Evolutionary conservation across 2,797 vertebrate genomes (phyloP), one percentile per base, ranked within the genome.

Genomic region (Clarias pachynema): DNA sequence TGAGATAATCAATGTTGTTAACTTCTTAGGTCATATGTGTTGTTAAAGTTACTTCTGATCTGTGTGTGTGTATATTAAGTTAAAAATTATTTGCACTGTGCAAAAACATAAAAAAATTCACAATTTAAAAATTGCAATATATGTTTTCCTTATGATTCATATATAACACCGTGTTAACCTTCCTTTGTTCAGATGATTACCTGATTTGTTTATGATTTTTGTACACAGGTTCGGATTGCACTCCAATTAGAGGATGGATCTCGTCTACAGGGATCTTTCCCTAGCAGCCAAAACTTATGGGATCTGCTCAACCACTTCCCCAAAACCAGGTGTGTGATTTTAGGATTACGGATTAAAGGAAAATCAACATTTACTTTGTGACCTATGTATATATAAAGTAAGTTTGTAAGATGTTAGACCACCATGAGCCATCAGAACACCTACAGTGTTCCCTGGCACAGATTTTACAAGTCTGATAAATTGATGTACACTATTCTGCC

Each of bases 231-330:
- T 72, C 96, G 97, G 9, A 94, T 99, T 0, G 98, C 97, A 0
- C 84, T 99, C 37, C 98, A 98, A 74, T 92, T 98, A 84, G 96
- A 97, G 9, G 96, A 97, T 0, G 97, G 98, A 60, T 95, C 94
- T 80, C 94, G 98, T 88, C 90, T 98, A 68, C 97, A 98, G 87
- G 96, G 92, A 29, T 93, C 94, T 0, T 99, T 99, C 91, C 94
- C 91, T 1, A 95, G 94, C 24, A 94, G 95, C 15, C 96, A 97
- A 91, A 97, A 92, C 5, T 94, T 99, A 86, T 99, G 97, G 98
- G 97, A 98, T 78, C 91, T 99, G 84, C 94, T 99, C 85, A 89
- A 88, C 77, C 95, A 97, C 87, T 99, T 99, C 88, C 89, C 94
- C 5, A 91, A 96, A 91, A 97, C 93, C 92, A 97, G 97, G 98